These are phyloP conservation scores for Panagrolaimus sp. DNA, from an alignment of 1,140 invertebrate genomes.

Conservation along the genomic window DNA sequence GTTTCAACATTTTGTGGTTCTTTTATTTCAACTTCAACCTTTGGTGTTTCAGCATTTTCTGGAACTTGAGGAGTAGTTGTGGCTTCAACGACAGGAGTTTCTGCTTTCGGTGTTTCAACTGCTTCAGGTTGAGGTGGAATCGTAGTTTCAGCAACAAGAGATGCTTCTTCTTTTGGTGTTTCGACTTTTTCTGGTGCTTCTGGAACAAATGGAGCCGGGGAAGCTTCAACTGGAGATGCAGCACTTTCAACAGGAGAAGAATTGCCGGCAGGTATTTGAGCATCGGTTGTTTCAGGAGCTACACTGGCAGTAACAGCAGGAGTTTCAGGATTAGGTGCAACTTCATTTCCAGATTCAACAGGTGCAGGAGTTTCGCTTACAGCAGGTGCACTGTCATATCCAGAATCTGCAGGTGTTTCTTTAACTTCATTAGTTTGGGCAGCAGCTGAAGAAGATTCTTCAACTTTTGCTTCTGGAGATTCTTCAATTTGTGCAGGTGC, in stretches of 20 bases:
- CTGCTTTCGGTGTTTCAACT: background rate
- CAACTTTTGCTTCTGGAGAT: background rate
- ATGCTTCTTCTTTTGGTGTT: background rate
- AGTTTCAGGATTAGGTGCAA: background rate
- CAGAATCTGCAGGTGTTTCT: background rate
- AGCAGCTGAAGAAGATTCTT: background rate
- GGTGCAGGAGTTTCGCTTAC: background rate
- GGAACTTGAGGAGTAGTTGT: background rate
- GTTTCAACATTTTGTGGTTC: background rate
- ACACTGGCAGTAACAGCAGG: background rate
- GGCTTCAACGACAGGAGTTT: background rate
- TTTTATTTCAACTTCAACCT: background rate
- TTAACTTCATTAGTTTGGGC: background rate
- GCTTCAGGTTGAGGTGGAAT: background rate
- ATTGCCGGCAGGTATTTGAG: background rate
- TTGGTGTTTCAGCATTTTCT: background rate
- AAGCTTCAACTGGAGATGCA: no score
- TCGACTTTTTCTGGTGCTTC: background rate
- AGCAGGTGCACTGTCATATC: background rate
- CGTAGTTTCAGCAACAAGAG: background rate
- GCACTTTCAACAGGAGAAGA: slow-evolving; percentile 8
- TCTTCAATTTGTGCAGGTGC: background rate
- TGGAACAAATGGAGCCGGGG: no score
- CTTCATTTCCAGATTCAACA: background rate
- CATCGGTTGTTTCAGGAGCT: background rate